phyloP scores from a whole-genome alignment of 1,140 invertebrate genomes.

The Cylas formicarius region DNA sequence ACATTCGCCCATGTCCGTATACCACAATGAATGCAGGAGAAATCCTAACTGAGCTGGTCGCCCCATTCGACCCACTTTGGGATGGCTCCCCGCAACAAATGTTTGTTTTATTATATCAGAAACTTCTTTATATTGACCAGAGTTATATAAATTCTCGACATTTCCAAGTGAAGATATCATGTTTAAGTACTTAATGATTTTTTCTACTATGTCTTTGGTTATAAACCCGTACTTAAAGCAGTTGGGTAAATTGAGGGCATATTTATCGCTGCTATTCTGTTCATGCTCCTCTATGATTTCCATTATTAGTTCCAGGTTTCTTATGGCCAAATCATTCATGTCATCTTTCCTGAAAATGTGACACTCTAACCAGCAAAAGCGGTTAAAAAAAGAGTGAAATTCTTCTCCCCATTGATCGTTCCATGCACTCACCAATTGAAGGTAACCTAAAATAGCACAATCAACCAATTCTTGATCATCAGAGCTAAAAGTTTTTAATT shows the following conservation, averaged over 20 bases:
- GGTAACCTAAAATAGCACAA: slow-evolving; percentile 25
- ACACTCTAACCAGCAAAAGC: slow-evolving; percentile 49
- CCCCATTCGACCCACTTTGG: slow-evolving; percentile 38
- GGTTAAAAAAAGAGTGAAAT: slow-evolving; percentile 40
- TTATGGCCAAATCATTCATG: slow-evolving; percentile 45
- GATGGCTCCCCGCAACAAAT: slow-evolving; percentile 40
- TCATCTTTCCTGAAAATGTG: slow-evolving; percentile 47
- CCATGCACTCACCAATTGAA: slow-evolving; percentile 40
- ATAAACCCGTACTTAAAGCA: slow-evolving; percentile 47
- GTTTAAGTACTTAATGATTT: slow-evolving; percentile 46
- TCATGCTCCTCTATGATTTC: slow-evolving; percentile 40
- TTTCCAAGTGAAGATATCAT: slow-evolving; percentile 49
- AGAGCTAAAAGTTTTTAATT: slow-evolving; percentile 43
- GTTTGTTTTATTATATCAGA: slow-evolving; percentile 55
- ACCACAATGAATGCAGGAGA: slow-evolving; percentile 67
- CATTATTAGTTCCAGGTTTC: slow-evolving; percentile 44
- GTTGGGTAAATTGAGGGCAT: slow-evolving; percentile 45
- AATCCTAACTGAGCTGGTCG: slow-evolving; percentile 50
- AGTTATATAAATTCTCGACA: slow-evolving; percentile 53
- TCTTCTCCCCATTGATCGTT: slow-evolving; percentile 41
- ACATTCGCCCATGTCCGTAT: slow-evolving; percentile 53
- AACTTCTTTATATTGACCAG: slow-evolving; percentile 57
- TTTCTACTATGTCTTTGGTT: slow-evolving; percentile 40
- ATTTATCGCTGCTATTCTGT: slow-evolving; percentile 28
- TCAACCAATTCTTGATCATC: slow-evolving; percentile 16